Conservation (phyloP, 2,888 invertebrate species). For the Philaethria dido region DNA sequence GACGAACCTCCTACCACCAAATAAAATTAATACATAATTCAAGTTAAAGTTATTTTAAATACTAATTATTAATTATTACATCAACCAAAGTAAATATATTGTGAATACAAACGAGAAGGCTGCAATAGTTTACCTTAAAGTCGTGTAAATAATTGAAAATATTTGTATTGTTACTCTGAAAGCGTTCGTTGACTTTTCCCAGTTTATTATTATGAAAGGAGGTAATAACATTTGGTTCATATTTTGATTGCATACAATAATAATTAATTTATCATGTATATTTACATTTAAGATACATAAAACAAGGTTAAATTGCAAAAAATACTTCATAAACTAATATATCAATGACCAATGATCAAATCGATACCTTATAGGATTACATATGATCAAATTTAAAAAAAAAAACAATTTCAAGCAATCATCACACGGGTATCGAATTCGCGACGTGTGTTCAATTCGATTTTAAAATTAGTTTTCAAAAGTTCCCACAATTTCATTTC, state of each 20-base stretch:
- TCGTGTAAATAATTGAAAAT: constrained; percentile 44
- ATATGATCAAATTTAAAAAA: neutral
- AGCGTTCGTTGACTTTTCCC: constrained; percentile 51
- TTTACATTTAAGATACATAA: too few relatives aligned
- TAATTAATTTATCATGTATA: too few relatives aligned
- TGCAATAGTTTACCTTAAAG: constrained; percentile 4
- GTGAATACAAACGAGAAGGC: neutral
- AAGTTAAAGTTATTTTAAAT: neutral
- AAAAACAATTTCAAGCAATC: neutral
- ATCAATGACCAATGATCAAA: neutral
- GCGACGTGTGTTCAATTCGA: too few relatives aligned
- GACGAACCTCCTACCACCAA: too few relatives aligned
- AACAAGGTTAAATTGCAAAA: too few relatives aligned
- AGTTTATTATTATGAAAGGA: constrained; percentile 35
- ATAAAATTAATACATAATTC: too few relatives aligned
- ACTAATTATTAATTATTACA: neutral
- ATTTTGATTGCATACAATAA: neutral
- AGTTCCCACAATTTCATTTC: too few relatives aligned
- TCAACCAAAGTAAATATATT: constrained; percentile 1
- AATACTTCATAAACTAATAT: too few relatives aligned
- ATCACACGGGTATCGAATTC: constrained; percentile 8
- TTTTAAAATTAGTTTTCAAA: too few relatives aligned
- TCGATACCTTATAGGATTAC: neutral
- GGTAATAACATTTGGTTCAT: constrained; percentile 26
- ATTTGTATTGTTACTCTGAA: constrained; percentile 55